These are phyloP conservation scores for Plotosus lineatus DNA, from an alignment of 2,113 vertebrate genomes.

Conservation along the genomic window DNA sequence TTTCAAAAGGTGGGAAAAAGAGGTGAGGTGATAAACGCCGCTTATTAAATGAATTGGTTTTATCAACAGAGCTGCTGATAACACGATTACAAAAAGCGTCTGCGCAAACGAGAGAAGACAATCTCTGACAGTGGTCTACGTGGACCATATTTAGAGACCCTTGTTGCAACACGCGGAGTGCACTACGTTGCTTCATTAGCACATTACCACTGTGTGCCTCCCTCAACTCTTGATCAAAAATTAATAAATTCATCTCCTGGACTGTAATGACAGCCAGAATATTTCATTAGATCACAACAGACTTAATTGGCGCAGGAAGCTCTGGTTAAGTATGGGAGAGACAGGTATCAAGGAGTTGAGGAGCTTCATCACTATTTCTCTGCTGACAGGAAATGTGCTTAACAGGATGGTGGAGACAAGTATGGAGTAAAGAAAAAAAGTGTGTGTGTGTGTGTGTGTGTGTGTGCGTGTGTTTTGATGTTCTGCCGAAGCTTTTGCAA, in stretches of 20 bases:
- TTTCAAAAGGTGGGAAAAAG: slow-evolving; percentile 38
- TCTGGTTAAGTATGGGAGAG: slow-evolving; percentile 33
- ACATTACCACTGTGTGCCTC: neutral
- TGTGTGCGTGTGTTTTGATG: slow-evolving; percentile 54
- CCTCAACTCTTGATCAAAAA: slow-evolving; percentile 23
- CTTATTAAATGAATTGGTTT: slow-evolving; percentile 16
- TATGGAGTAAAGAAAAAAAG: neutral
- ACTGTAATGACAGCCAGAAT: slow-evolving; percentile 37
- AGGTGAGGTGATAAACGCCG: slow-evolving; percentile 19
- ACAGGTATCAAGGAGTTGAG: slow-evolving; percentile 32
- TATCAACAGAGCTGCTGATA: slow-evolving; percentile 31
- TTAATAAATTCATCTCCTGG: slow-evolving; percentile 19
- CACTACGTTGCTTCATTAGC: slow-evolving; percentile 33
- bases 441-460: neutral
- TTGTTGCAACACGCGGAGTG: slow-evolving; percentile 1
- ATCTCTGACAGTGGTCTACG: neutral
- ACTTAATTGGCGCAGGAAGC: slow-evolving; percentile 36
- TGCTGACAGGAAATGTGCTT: slow-evolving; percentile 34
- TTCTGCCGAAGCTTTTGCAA: slow-evolving; percentile 70
- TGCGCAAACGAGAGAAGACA: neutral
- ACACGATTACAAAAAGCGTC: neutral
- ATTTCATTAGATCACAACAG: slow-evolving; percentile 41
- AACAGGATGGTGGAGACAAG: slow-evolving; percentile 22
- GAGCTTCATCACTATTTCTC: slow-evolving; percentile 31
- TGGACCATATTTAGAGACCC: neutral